Conservation (phyloP, 2,113 vertebrate species). For the Rhinolophus ferrumequinum region DNA sequence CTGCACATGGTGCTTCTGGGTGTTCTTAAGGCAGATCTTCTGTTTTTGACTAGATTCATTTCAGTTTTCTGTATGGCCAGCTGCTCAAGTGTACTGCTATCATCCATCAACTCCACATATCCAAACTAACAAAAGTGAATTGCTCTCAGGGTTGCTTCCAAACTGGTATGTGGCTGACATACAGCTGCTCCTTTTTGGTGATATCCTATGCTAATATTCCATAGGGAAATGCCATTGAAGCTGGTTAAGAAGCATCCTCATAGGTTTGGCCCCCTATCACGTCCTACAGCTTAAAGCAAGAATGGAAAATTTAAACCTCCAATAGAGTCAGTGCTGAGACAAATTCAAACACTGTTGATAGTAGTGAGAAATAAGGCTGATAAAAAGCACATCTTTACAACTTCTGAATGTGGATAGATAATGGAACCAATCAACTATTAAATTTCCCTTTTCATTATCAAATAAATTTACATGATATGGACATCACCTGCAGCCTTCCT, state of each 20-base stretch:
- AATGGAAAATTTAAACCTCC: neutral
- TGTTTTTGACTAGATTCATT: constrained; percentile 47
- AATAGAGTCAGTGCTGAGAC: neutral
- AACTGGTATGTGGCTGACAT: constrained; percentile 30
- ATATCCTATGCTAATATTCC: constrained; percentile 41
- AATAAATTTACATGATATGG: neutral
- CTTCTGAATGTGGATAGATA: neutral
- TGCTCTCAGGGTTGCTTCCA: constrained; percentile 46
- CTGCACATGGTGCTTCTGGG: constrained; percentile 60
- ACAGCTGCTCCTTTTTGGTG: constrained; percentile 40
- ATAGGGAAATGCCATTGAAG: constrained; percentile 37
- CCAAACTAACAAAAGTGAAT: constrained; percentile 53
- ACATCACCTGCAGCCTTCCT: neutral
- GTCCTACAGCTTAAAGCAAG: neutral
- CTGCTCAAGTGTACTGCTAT: constrained; percentile 37
- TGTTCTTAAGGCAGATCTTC: constrained; percentile 44
- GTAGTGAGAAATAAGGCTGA: neutral
- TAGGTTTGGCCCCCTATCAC: neutral
- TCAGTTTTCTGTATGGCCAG: constrained; percentile 45
- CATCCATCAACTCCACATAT: constrained; percentile 60
- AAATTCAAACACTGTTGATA: neutral
- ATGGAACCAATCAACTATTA: neutral
- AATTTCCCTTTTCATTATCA: neutral
- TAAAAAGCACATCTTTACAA: neutral
- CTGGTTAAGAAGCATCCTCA: neutral